Evolutionary conservation across 2,888 invertebrate genomes (phyloP), one percentile per base, ranked within the genome.

Genomic region (Drosophila trichaetosa): DNA sequence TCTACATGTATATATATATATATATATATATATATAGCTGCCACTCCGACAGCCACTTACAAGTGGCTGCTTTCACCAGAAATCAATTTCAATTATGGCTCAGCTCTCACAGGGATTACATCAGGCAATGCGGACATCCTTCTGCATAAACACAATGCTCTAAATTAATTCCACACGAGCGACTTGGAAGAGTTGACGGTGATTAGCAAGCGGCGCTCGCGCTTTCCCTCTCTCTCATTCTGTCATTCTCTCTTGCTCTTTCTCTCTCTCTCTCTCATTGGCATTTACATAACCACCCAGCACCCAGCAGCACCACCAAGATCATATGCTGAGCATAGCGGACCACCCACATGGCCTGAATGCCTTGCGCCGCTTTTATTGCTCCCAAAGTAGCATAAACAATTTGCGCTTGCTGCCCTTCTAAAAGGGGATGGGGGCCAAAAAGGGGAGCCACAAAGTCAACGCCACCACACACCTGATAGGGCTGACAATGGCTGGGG

Each of bases 121-220:
- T n/a, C 36, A 65, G 34, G 29, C 36, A 8, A 34, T 8, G 16
- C 33, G 24, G 16, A 33, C 59, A 69, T 64, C 74, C 82, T 62
- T 56, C 13, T 63, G 82, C 48, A 48, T 69, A 42, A 72, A 62
- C 31, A 87, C 91, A 87, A 90, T 90, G 69, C 72, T 61, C 68
- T 63, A n/a, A 68, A 86, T 92, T 87, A 86, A 72, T 91, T 82
- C 83, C 90, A 90, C 91, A 88, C 87, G 92, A 90, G 80, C 86
- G 85, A 76, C 59, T 83, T 82, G 80, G 86, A 92, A 92, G 91
- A 91, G 92, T 89, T 64, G 76, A 74, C 79, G 86, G 87, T 91
- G 90, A 92, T 92, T 92, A 92, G 90, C 80, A 69, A 46, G 70
- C 83, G 75, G 61, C 70, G 53, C 65, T 42, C 18, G 16, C 5